Percentiles rank a stretch among this genome's conserved stretches.
These are phyloP conservation scores for Seriola aureovittata DNA, from an alignment of 2,113 vertebrate species.

Conservation along the genomic window DNA sequence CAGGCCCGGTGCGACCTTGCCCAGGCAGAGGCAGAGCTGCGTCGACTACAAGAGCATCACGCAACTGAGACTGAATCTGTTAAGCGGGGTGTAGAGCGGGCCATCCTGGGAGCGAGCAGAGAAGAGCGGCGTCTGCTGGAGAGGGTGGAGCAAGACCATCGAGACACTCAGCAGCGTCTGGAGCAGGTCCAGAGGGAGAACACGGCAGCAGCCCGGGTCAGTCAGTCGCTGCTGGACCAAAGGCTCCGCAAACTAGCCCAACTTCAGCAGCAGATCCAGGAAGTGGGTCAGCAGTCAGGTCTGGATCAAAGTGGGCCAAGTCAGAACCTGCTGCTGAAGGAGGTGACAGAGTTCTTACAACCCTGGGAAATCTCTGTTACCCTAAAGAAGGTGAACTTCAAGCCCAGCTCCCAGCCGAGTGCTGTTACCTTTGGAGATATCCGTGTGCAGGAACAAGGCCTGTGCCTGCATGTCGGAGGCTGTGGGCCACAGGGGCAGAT, in stretches of 20 bases:
- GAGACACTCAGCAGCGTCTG: conserved; percentile 77
- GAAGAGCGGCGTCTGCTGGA: conserved; percentile 83
- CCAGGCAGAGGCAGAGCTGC: conserved; percentile 73
- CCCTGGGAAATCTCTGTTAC: conserved; percentile 81
- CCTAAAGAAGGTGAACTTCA: conserved; percentile 83
- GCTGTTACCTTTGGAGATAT: conserved; percentile 82
- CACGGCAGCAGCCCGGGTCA: conserved; percentile 70
- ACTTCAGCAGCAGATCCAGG: conserved; percentile 72
- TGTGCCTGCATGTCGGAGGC: conserved; percentile 70
- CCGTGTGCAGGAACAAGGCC: conserved; percentile 73
- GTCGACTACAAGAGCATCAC: conserved; percentile 68
- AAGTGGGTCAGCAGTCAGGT: conserved; percentile 31
- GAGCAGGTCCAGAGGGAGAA: conserved; percentile 83
- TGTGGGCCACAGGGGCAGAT: conserved; percentile 72
- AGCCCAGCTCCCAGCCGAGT: conserved; percentile 80
- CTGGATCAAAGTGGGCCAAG: conserved; percentile 48
- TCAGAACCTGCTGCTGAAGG: conserved; percentile 68
- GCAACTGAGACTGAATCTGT: conserved; percentile 69
- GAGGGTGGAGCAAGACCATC: conserved; percentile 84
- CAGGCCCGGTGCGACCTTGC: conserved; percentile 77
- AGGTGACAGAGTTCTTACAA: conserved; percentile 79
- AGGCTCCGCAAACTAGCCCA: conserved; percentile 71
- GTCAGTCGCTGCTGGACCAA: conserved; percentile 78
- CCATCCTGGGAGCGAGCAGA: conserved; percentile 78
- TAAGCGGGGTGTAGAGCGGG: conserved; percentile 77